These are phyloP conservation scores for Volucella inanis DNA, from an alignment of 2,888 invertebrate genomes.

Conservation along the genomic window DNA sequence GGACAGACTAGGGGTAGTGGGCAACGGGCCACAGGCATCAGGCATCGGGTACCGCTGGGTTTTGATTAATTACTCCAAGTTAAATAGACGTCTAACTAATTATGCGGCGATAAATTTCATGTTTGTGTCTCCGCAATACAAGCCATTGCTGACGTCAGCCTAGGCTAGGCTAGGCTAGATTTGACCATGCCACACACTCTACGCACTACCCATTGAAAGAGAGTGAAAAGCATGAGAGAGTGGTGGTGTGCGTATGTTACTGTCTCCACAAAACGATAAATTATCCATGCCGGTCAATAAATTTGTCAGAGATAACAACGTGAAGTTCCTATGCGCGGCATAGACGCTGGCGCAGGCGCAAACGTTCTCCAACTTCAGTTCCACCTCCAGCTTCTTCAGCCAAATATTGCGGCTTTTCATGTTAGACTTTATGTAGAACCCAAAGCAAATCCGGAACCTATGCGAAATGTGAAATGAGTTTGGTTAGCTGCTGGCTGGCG, in stretches of 20 bases:
- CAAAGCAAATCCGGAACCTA: constrained; percentile 36
- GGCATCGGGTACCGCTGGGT: constrained; percentile 41
- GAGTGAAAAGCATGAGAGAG: constrained; percentile 32
- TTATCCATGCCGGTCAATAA: constrained; percentile 77
- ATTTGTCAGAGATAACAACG: constrained; percentile 77
- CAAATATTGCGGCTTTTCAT: constrained; percentile 18
- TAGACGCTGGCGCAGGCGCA: constrained; percentile 31
- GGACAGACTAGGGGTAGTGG: neutral
- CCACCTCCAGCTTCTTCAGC: neutral
- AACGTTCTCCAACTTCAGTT: constrained; percentile 3
- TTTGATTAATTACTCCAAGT: constrained; percentile 76
- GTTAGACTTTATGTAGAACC: neutral
- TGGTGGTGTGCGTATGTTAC: constrained; percentile 54
- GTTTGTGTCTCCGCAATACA: constrained; percentile 74
- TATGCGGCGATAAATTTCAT: constrained; percentile 77
- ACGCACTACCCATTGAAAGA: neutral
- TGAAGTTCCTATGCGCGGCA: constrained; percentile 67
- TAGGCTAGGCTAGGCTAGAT: constrained; percentile 23
- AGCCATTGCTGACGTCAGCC: constrained; percentile 56
- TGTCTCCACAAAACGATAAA: constrained; percentile 71
- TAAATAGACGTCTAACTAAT: constrained; percentile 77
- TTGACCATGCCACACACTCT: constrained; percentile 3
- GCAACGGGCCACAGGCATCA: neutral
- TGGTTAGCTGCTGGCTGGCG: constrained; percentile 26
- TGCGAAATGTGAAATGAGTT: constrained; percentile 37